Percentiles rank a stretch among this genome's conserved stretches.
phyloP scores from a whole-genome alignment of 2,888 invertebrate species.

The Glyphotaelius pellucidus region DNA sequence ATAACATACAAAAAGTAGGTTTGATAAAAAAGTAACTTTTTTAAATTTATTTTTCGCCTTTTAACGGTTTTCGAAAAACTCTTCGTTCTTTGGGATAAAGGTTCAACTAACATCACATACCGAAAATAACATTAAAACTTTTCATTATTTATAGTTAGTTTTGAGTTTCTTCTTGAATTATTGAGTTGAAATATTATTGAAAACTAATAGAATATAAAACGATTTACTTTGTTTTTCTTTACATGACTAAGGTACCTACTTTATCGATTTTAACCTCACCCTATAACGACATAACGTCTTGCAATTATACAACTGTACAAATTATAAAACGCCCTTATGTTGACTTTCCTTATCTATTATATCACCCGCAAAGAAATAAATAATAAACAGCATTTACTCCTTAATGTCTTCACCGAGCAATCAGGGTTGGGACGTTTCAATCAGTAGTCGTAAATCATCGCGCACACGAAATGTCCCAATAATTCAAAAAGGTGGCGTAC shows the following conservation, averaged over 20 bases:
- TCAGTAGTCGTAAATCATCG: slow-evolving; percentile 52
- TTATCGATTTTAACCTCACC: background rate
- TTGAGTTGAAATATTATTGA: no score
- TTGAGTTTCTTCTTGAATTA: no score
- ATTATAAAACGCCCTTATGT: background rate
- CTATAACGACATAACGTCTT: background rate
- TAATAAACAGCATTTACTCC: background rate
- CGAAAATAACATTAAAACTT: background rate
- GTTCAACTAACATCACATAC: background rate
- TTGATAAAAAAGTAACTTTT: no score
- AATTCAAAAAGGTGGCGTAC: slow-evolving; percentile 59
- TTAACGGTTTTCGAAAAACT: background rate
- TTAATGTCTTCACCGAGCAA: slow-evolving; percentile 46
- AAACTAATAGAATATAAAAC: background rate
- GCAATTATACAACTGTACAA: background rate
- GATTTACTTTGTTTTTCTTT: background rate
- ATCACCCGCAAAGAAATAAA: slow-evolving; percentile 19
- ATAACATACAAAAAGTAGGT: no score
- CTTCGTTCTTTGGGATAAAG: background rate
- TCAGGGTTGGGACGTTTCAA: slow-evolving; percentile 52
- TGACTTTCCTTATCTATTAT: background rate
- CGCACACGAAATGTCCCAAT: slow-evolving; percentile 61
- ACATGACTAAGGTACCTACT: background rate
- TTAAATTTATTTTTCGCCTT: no score
- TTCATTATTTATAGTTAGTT: no score